Evolutionary conservation across 2,113 vertebrate species (phyloP), one percentile per base, ranked within the genome.

Genomic region (Bambusicola thoracicus): DNA sequence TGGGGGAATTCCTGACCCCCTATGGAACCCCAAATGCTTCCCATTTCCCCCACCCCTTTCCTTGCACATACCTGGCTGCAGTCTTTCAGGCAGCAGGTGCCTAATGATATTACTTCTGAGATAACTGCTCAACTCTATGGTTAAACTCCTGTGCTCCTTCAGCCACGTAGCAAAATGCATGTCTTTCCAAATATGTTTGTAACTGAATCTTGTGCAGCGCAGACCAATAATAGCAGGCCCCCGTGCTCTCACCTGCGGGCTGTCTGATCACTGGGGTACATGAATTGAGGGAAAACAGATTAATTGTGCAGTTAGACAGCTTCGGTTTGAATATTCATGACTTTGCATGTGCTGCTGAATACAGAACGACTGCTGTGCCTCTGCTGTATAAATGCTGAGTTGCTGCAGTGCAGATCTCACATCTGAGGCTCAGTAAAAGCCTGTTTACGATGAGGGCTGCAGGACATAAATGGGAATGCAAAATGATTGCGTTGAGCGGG

Each of bases 391-490:
- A 32, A 25, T 21, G 69, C 85, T 30, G 92, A 59, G 81, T 21
- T 91, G 90, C 94, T 95, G 94, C 92, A 94, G 51, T 96, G 94
- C 96, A 95, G 95, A 89, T 81, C 78, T 63, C 10, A 4, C 0
- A 7, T 7, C 72, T 27, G 89, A 62, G 83, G 70, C 1, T 3
- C 73, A 59, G 34, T 25, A 30, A 59, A 53, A 69, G 48, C 66
- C 84, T 74, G 44, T 85, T 92, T 81, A 24, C 5, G 7, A 3
- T 1, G 3, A 53, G 53, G 11, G 0, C 88, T 77, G 61, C 76
- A 56, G 89, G 92, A 53, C 38, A 15, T n/a, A 10, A 49, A 55
- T 4, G 56, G 11, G 25, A 38, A 38, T 51, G 77, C 73, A 56
- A 62, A 91, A 30, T 65, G 13, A 81, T 76, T 0, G 0, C 66